Conservation (phyloP, 2,888 invertebrate species). For the Acanthosepion lycidas region DNA sequence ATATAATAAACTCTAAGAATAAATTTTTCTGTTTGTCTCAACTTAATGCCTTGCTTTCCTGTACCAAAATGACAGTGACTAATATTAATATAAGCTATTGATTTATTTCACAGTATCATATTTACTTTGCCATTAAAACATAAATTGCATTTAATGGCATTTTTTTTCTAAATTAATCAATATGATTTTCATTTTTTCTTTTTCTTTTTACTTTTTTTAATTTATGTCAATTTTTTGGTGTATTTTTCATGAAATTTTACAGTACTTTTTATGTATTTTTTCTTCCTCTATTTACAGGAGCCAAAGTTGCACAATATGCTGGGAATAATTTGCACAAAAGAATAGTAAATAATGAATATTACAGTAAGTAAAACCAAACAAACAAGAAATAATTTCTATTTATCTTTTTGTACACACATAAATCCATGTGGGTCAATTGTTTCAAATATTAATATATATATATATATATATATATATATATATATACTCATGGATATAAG, state of each 20-base stretch:
- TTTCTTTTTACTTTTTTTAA: not conserved
- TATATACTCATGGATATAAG: too few relatives aligned
- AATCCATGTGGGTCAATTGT: too few relatives aligned
- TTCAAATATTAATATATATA: too few relatives aligned
- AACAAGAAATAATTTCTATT: too few relatives aligned
- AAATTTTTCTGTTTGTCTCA: not conserved
- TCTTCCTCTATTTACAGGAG: slow-evolving; percentile 79
- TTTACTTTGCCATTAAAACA: not conserved
- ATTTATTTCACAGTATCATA: not conserved
- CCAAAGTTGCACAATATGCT: slow-evolving; percentile 93
- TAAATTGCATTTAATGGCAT: not conserved
- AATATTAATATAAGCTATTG: not conserved
- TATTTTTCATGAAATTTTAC: not conserved
- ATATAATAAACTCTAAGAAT: not conserved
- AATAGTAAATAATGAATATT: slow-evolving; percentile 78
- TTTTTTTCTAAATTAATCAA: not conserved
- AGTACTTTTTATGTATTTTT: not conserved
- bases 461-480: too few relatives aligned
- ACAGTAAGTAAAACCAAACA: not conserved
- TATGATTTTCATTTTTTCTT: not conserved
- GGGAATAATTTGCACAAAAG: slow-evolving; percentile 95
- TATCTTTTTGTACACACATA: too few relatives aligned
- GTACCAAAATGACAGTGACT: not conserved
- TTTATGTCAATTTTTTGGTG: not conserved
- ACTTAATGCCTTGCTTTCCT: not conserved